Base-by-base conservation (phyloP, 2,113 vertebrate species). In the Aldabrachelys gigantea region DNA sequence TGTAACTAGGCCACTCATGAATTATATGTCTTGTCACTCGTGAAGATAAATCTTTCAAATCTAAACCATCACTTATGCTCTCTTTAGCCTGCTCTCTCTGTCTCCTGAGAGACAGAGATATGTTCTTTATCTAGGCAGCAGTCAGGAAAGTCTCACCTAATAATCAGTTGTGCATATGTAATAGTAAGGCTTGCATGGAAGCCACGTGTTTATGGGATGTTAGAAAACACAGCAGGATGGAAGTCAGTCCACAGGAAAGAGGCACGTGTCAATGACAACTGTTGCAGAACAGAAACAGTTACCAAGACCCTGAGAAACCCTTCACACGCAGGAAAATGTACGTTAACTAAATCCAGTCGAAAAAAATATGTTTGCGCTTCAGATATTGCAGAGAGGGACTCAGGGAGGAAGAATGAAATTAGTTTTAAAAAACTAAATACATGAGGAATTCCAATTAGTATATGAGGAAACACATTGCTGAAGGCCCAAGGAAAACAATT, bases 271-370 rank as follows among this genome's bases (percentile, higher is more conserved):
- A 95, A 79, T 62, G 85, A 94, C 94, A 96, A 97, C 91, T 81
- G 53, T 84, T 80, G 89, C 94, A 91, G 85, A 91, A 94, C 94
- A 96, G 80, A 94, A 97, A 38, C 90, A 97, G 93, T 85, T 59
- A 91, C 84, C 89, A 90, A 94, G 91, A 80, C 91, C 94, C 95
- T 85, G 38, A 92, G 92, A 88, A 96, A 82, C 91, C 89, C 95
- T 94, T 90, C 24, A 94, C 16, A 1, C 78, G 85, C 35, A 95
- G 91, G 95, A 94, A 97, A 93, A 96, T 62, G 19, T 72, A 94
- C 94, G 91, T 94, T 95, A 95, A 97, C 96, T 95, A 96, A 95
- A 94, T 94, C 87, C 94, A 94, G 80, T 96, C 92, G 24, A 91
- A 93, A 96, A n/a, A 82, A 97, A 95, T 65, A 94, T 59, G 27